Evolutionary conservation across 2,888 invertebrate species (phyloP).

Genomic region (Monoplex corrugatus): DNA sequence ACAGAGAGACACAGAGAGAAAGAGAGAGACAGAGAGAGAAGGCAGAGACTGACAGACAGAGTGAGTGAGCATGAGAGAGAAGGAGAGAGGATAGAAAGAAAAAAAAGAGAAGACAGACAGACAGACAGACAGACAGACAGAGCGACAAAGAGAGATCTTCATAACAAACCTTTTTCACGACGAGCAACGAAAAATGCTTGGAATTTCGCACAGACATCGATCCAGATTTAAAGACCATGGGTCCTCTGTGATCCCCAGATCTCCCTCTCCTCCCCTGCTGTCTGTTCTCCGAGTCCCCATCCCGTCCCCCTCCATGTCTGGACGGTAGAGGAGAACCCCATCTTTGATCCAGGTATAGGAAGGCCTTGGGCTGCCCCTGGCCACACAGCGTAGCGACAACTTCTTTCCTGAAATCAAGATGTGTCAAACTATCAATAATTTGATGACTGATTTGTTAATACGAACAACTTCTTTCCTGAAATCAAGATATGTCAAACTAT

Average conservation of each 20-base stretch:
- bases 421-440: too few relatives aligned
- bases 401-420: constrained; percentile 13
- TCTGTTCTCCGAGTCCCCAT: background rate
- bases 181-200: constrained; percentile 24
- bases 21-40: background rate
- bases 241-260: background rate
- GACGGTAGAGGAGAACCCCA: background rate
- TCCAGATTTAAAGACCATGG: constrained; percentile 4
- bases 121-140: constrained; percentile 11
- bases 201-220: constrained; percentile 13
- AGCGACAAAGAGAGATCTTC: background rate
- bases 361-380: constrained; percentile 47
- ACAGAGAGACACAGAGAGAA: background rate
- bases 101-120: background rate
- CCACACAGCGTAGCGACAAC: constrained; percentile 40
- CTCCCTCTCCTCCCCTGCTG: background rate
- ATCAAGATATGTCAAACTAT: too few relatives aligned
- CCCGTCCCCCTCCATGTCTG: background rate
- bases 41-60: background rate
- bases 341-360: constrained; percentile 54
- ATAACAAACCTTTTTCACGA: constrained; percentile 19
- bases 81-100: background rate
- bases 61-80: background rate
- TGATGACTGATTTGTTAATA: too few relatives aligned
- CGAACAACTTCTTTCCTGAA: constrained; percentile 31